A percentile compares a stretch with the other conserved stretches of the same genome.
phyloP scores from a whole-genome alignment of 1,140 invertebrate species.

The Lethrus apterus region DNA sequence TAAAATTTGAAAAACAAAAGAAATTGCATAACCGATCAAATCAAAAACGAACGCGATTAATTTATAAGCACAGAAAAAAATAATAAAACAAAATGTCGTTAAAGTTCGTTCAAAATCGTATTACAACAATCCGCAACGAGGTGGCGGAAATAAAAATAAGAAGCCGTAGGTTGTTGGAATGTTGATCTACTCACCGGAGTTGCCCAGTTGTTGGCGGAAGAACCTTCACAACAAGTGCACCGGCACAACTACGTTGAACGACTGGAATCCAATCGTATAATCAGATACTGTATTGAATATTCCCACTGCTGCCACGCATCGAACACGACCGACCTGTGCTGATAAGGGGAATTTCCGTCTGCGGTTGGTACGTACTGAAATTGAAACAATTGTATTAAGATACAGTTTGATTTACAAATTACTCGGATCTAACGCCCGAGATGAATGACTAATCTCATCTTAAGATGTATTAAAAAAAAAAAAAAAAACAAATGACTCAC shows the following conservation, averaged over 20 bases:
- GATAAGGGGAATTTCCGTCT: no score
- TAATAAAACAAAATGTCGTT: constrained; percentile 5
- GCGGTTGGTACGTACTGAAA: no score
- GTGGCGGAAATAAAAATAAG: constrained; percentile 23
- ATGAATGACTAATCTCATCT: no score
- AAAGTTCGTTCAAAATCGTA: constrained; percentile 4
- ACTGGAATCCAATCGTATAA: constrained; percentile 13
- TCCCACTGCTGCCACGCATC: constrained; percentile 4
- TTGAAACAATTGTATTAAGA: no score
- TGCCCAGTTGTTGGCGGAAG: constrained; percentile 4
- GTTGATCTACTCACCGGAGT: constrained; percentile 21
- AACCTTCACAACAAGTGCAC: constrained; percentile 4
- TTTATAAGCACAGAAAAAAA: not conserved
- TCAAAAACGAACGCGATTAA: not conserved
- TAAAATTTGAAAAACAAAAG: constrained; percentile 1
- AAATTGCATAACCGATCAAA: constrained; percentile 1
- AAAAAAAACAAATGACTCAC: no score
- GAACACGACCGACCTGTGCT: no score
- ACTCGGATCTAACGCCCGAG: no score
- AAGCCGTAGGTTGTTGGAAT: constrained; percentile 24
- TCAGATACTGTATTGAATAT: constrained; percentile 13
- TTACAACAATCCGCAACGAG: constrained; percentile 7
- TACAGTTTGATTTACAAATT: no score
- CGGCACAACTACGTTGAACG: constrained; percentile 3
- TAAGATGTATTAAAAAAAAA: no score